A percentile compares a stretch with the other conserved stretches of the same genome.
Conservation (phyloP, 2,888 invertebrate genomes). For the Leptinotarsa juncta region DNA sequence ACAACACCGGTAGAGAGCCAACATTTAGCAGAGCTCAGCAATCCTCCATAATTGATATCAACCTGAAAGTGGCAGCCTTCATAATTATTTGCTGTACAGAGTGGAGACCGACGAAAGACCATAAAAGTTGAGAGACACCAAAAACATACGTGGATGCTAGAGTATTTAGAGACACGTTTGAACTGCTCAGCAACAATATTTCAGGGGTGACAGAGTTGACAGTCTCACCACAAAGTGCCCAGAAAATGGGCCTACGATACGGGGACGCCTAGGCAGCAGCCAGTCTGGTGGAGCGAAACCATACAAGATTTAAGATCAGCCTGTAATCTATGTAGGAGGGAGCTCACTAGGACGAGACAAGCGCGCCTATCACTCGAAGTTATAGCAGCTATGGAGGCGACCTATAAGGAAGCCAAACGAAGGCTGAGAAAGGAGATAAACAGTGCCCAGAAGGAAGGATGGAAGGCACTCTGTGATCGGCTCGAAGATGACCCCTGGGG, state of each 20-base stretch:
- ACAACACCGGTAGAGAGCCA: too few relatives aligned
- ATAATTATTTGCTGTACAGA: background rate
- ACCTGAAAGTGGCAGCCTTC: background rate
- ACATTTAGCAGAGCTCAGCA: background rate
- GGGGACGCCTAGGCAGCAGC: too few relatives aligned
- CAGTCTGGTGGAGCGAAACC: too few relatives aligned
- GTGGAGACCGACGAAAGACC: background rate
- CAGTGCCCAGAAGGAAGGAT: too few relatives aligned
- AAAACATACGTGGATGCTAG: background rate
- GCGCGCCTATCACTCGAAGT: too few relatives aligned
- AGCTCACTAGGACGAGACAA: background rate
- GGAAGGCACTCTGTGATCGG: too few relatives aligned
- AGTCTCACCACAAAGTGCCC: background rate
- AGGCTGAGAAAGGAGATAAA: too few relatives aligned
- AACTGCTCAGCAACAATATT: background rate
- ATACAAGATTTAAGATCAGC: background rate
- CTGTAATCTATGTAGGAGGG: background rate
- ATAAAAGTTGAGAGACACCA: background rate
- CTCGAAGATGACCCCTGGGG: too few relatives aligned
- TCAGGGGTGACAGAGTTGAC: background rate
- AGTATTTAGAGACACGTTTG: background rate
- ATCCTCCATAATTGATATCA: constrained; percentile 6
- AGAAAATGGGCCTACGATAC: background rate
- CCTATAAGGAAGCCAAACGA: too few relatives aligned
- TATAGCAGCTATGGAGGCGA: too few relatives aligned